These are phyloP conservation scores for Molothrus aeneus DNA, from an alignment of 2,797 vertebrate genomes.

Conservation along the genomic window DNA sequence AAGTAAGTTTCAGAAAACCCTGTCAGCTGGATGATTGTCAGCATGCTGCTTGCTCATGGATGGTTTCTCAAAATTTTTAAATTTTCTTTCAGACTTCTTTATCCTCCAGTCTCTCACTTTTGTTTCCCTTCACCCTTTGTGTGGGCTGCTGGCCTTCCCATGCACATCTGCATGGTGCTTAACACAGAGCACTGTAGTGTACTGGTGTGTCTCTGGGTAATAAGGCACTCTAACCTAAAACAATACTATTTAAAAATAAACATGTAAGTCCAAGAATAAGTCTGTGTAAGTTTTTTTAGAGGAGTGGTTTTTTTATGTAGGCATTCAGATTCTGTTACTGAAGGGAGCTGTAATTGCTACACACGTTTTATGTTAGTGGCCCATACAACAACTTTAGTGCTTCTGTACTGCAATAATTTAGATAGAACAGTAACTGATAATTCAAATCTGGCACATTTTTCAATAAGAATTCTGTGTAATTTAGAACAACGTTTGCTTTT, in stretches of 20 bases:
- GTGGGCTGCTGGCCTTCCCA: not conserved
- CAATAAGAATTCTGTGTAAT: not conserved
- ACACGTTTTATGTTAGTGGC: not conserved
- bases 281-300: not conserved
- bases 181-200: not conserved
- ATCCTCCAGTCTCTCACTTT: not conserved
- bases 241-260: not conserved
- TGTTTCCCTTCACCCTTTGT: not conserved
- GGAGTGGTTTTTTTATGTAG: not conserved
- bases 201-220: not conserved
- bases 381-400: constrained; percentile 38
- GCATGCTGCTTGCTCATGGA: not conserved
- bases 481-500: not conserved
- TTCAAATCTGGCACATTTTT: too few species aligned
- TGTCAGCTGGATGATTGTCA: not conserved
- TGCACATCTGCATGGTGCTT: not conserved
- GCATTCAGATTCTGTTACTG: constrained; percentile 39
- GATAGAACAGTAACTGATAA: not conserved
- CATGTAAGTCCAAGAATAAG: not conserved
- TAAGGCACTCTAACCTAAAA: not conserved
- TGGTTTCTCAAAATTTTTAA: not conserved
- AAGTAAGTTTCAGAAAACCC: not conserved
- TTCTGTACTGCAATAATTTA: constrained; percentile 44
- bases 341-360: constrained; percentile 60
- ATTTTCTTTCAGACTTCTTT: not conserved